Evolutionary conservation across 1,140 invertebrate species (phyloP), one percentile per base, ranked within the genome.

Genomic region (Latrodectus geometricus): DNA sequence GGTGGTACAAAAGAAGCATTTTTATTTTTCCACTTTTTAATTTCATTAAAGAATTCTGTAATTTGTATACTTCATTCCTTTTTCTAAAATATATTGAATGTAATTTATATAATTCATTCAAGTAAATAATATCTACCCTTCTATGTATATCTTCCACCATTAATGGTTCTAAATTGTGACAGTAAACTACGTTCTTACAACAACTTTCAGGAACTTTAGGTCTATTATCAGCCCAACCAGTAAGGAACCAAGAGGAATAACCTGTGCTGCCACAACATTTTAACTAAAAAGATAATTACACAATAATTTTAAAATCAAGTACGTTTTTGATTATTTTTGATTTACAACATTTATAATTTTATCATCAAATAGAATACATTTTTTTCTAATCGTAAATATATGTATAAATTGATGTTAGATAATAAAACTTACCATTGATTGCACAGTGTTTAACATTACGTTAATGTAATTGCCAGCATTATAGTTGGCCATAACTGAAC

Each of bases 101-200:
- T 35, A 35, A 35, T 35, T 35, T 35, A 35, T 35, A 35, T 35
- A 35, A 35, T 35, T 1, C 35, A 35, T 35, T 35, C 35, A 35
- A 49, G 23, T 20, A 48, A 49, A 35, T 35, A 11, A 48, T 21
- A 20, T 50, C 20, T 54, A 84, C 82, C 35, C 68, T 75, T 66
- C 20, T 23, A 48, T 65, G 61, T n/a, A 84, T 84, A 21, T 84
- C 82, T 11, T 12, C 49, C 8, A 76, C 48, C 7, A 76, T 54
- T 2, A 84, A 9, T 9, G 82, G 82, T n/a, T 75, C 72, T 23
- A 75, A 35, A 23, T 84, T 84, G 49, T 84, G 82, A 14, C 82
- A 84, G 4, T 76, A 48, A 14, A 17, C 54, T 4, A 84, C 3
- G 20, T 76, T 76, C 14, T 23, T 75, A 15, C 82, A 84, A 49